Evolutionary conservation across 2,797 vertebrate genomes (phyloP).

Genomic region (Esox masquinongy): DNA sequence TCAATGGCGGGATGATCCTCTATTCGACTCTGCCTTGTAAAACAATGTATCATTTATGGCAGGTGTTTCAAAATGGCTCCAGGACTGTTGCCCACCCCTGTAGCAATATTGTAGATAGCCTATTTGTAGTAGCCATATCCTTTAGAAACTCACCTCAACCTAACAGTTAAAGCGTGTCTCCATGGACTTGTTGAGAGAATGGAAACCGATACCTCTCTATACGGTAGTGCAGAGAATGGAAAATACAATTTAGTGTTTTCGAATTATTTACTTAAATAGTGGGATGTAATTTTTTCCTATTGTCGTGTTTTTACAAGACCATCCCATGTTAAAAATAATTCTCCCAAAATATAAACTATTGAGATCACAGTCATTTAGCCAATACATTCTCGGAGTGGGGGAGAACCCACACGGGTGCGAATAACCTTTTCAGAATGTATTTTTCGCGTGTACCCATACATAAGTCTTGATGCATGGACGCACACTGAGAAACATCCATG

Average conservation of each 20-base stretch:
- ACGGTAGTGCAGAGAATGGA: background rate
- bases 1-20: background rate
- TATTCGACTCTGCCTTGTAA: slow-evolving; percentile 8
- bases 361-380: no score
- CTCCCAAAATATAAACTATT: slow-evolving; percentile 35
- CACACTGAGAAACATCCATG: background rate
- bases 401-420: background rate
- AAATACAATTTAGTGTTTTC: slow-evolving; percentile 25
- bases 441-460: no score
- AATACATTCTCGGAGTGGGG: background rate
- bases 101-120: background rate
- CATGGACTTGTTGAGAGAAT: slow-evolving; percentile 7
- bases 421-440: no score
- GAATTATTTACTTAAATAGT: slow-evolving; percentile 29
- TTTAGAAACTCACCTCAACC: background rate
- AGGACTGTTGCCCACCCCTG: background rate
- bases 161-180: background rate
- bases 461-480: background rate
- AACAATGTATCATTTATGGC: slow-evolving; percentile 27
- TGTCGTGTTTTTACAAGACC: slow-evolving; percentile 10
- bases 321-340: slow-evolving; percentile 23
- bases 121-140: background rate
- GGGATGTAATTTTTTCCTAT: slow-evolving; percentile 31
- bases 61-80: slow-evolving; percentile 21
- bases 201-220: background rate